phyloP scores from a whole-genome alignment of 2,888 invertebrate genomes.

The Drosophila kanekoi region DNA sequence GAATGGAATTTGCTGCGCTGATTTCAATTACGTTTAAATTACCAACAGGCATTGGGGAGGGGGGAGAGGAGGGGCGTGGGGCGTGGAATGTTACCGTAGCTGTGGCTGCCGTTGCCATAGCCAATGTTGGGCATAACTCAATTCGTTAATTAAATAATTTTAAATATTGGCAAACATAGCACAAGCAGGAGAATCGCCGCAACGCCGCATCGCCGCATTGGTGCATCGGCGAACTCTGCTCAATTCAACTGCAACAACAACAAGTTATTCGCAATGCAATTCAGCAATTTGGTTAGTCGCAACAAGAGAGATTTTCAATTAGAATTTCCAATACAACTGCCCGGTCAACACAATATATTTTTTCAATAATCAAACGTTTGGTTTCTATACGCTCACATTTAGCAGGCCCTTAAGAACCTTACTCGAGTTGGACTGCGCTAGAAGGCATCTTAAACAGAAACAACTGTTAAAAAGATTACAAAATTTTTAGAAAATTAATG shows the following conservation, averaged over 20 bases:
- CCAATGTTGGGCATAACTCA: constrained; percentile 65
- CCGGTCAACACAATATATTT: constrained; percentile 11
- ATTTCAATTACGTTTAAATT: constrained; percentile 79
- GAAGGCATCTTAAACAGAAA: not conserved
- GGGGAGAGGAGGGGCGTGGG: too few relatives aligned
- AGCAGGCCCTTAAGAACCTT: not conserved
- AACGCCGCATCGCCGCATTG: not conserved
- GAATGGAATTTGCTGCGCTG: constrained; percentile 66
- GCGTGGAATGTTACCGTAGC: not conserved
- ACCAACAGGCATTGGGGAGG: constrained; percentile 46
- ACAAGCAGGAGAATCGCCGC: constrained; percentile 40
- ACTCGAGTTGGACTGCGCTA: not conserved
- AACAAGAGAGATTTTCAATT: constrained; percentile 73
- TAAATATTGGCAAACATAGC: constrained; percentile 72
- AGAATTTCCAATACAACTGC: constrained; percentile 64
- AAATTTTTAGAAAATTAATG: not conserved
- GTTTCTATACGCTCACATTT: constrained; percentile 12
- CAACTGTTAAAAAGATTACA: too few relatives aligned
- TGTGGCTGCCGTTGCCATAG: not conserved
- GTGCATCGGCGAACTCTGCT: constrained; percentile 9
- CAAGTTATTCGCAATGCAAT: constrained; percentile 41
- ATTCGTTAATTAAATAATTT: constrained; percentile 81
- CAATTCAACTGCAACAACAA: constrained; percentile 11
- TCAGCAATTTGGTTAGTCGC: constrained; percentile 49
- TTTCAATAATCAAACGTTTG: constrained; percentile 19